A percentile compares a stretch with the other conserved stretches of the same genome.
These are phyloP conservation scores for Uloborus diversus DNA, from an alignment of 1,140 invertebrate species.

Conservation along the genomic window DNA sequence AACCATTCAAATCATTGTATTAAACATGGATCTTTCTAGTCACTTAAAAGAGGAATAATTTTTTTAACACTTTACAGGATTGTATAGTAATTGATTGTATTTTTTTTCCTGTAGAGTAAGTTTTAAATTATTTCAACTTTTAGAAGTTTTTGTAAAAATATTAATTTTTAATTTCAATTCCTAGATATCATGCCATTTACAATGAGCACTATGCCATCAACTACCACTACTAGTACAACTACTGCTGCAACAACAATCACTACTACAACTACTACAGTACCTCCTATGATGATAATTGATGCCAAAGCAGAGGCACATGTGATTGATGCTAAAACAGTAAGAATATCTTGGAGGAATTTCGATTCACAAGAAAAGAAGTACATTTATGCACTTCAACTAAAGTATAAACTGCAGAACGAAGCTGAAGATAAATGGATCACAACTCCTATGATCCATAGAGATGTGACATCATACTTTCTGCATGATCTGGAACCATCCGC, in stretches of 20 bases:
- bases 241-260: constrained; percentile 67
- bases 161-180: too few relatives aligned
- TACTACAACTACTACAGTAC: constrained; percentile 69
- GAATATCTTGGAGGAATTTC: constrained; percentile 83
- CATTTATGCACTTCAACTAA: constrained; percentile 76
- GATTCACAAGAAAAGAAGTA: constrained; percentile 79
- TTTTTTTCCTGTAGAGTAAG: too few relatives aligned
- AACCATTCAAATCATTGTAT: too few relatives aligned
- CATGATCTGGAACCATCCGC: constrained; percentile 77
- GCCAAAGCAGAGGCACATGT: constrained; percentile 77
- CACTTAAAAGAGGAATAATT: too few relatives aligned
- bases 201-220: too few relatives aligned
- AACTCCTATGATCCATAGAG: constrained; percentile 79
- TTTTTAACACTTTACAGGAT: too few relatives aligned
- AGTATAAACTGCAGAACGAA: constrained; percentile 76
- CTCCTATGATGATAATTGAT: constrained; percentile 75
- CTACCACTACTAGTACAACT: constrained; percentile 25
- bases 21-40: too few relatives aligned
- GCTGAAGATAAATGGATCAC: constrained; percentile 64
- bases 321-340: constrained; percentile 79
- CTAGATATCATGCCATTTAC: too few relatives aligned
- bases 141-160: too few relatives aligned
- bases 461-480: constrained; percentile 76
- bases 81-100: too few relatives aligned
- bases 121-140: too few relatives aligned